These are phyloP conservation scores for Metacarcinus magister DNA, from an alignment of 2,888 invertebrate species.

Conservation along the genomic window DNA sequence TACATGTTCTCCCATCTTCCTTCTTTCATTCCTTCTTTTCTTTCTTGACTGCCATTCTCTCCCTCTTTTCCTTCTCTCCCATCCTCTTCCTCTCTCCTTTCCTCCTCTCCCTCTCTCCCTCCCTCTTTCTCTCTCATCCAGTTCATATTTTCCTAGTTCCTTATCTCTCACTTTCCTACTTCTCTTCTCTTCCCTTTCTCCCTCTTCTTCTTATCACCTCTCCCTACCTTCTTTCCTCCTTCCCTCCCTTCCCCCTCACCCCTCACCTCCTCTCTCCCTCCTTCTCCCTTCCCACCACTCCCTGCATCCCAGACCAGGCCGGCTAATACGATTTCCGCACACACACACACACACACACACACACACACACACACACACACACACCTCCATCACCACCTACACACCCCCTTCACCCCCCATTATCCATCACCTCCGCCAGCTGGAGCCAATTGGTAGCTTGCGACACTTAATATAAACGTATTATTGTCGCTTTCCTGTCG, in stretches of 20 bases:
- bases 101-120: not conserved
- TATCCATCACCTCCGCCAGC: slow-evolving; percentile 31
- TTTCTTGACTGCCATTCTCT: not conserved
- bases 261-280: not conserved
- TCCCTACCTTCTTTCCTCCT: no score
- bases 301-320: not conserved
- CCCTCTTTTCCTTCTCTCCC: not conserved
- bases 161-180: no score
- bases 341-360: no score
- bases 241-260: no score
- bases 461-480: slow-evolving; percentile 47
- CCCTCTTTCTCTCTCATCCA: not conserved
- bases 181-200: no score
- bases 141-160: no score
- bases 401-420: not conserved
- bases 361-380: not conserved
- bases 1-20: no score
- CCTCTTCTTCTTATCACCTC: no score
- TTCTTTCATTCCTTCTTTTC: no score
- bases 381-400: not conserved
- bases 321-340: not conserved
- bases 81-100: not conserved
- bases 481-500: slow-evolving; percentile 40
- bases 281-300: not conserved
- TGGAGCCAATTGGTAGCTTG: not conserved